Evolutionary conservation across 2,113 vertebrate species (phyloP), one percentile per base, ranked within the genome.

Genomic region (Vicugna pacos): DNA sequence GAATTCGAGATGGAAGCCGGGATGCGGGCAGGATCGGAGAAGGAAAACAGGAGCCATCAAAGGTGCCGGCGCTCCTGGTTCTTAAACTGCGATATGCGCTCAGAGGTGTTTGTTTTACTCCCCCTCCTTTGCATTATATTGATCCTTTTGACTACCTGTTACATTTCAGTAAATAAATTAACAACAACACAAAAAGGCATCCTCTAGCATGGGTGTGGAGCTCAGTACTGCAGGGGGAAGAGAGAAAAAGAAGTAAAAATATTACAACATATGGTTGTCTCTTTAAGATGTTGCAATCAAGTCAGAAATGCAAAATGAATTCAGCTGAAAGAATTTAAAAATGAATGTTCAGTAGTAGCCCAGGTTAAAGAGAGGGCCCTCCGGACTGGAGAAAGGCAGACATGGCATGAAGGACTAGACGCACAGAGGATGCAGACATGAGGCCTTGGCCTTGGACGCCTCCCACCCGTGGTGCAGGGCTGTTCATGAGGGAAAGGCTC

Each of bases 51-150:
- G 32, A n/a, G 1, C 64, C 52, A 4, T 7, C 3, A 5, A 20
- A 3, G 12, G 0, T 0, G 2, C 1, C 2, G 4, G 9, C 0
- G 1, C 32, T 60, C 65, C n/a, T 17, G 2, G 1, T 50, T 38
- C 82, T 46, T 11, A 14, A n/a, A 10, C 8, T 35, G 11, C 3
- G 14, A 3, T 46, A 4, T 14, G 32, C 46, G 10, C 20, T 46
- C n/a, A 10, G 16, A 26, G 7, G 24, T 19, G 16, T 22, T 64
- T 17, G 0, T 12, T 70, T 91, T 60, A 26, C 22, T 6, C 8
- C 26, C 16, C 2, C 24, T 32, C 28, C 28, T 26, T 32, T 52
- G 48, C 2, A 1, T 12, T 60, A 0, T 17, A 15, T 42, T 26
- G n/a, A 13, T 9, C 35, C 20, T 64, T 62, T 30, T 35, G 85